These are phyloP conservation scores for Orestias chungarensis DNA, from an alignment of 2,797 vertebrate species.

Conservation along the genomic window DNA sequence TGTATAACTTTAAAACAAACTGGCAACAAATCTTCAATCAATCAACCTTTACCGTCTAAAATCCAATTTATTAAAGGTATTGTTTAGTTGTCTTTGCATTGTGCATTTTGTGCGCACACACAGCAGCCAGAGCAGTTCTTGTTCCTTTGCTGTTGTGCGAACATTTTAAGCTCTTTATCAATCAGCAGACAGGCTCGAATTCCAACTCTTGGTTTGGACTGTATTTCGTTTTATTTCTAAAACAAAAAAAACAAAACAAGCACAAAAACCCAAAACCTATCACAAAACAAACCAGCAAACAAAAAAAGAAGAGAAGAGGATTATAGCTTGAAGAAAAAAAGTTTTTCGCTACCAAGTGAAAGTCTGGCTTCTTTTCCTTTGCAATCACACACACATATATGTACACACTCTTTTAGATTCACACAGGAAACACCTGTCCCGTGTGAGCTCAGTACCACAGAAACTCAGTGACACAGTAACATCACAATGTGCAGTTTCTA, in stretches of 20 bases:
- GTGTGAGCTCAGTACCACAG: conserved; percentile 71
- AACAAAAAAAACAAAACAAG: background rate
- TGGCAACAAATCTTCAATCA: background rate
- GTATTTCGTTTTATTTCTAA: background rate
- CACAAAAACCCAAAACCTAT: background rate
- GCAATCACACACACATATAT: conserved; percentile 25
- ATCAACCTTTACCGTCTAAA: background rate
- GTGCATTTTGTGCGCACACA: background rate
- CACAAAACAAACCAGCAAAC: background rate
- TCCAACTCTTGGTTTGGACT: background rate
- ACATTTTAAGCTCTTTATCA: background rate
- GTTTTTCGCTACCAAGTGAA: background rate
- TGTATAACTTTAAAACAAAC: background rate
- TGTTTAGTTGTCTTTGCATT: background rate
- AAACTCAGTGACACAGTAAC: conserved; percentile 61
- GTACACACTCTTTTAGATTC: conserved; percentile 35
- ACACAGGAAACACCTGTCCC: conserved; percentile 84
- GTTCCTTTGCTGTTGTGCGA: background rate
- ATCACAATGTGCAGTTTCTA: conserved; percentile 19
- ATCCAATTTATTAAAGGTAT: background rate
- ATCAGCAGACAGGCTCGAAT: background rate
- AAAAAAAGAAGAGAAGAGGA: background rate
- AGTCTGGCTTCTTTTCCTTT: background rate
- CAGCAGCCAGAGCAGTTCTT: background rate
- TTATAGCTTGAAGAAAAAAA: background rate